phyloP scores from a whole-genome alignment of 2,797 vertebrate species.

The Trematomus bernacchii region DNA sequence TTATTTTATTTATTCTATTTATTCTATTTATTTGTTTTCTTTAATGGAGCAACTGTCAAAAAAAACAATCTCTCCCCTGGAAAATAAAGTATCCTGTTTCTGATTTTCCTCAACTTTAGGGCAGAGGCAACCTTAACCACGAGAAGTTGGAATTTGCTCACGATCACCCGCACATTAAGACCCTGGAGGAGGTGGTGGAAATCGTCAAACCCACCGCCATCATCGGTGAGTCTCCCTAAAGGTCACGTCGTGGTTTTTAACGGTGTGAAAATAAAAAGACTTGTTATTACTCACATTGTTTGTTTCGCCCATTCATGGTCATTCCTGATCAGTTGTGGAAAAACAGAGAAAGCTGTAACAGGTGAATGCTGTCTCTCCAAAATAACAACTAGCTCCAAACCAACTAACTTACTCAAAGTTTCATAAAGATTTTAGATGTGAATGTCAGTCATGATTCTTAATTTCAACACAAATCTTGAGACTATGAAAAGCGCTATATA shows the following conservation, averaged over 20 bases:
- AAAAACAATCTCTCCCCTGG: too few relatives aligned
- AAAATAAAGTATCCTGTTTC: too few relatives aligned
- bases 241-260: background rate
- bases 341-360: slow-evolving; percentile 59
- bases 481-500: too few relatives aligned
- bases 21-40: too few relatives aligned
- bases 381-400: slow-evolving; percentile 39
- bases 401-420: slow-evolving; percentile 20
- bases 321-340: slow-evolving; percentile 56
- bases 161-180: slow-evolving; percentile 90
- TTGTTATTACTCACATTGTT: slow-evolving; percentile 31
- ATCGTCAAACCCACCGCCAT: slow-evolving; percentile 94
- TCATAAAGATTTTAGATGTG: background rate
- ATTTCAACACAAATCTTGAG: too few relatives aligned
- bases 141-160: slow-evolving; percentile 96
- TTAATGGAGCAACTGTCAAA: too few relatives aligned
- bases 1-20: too few relatives aligned
- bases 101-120: slow-evolving; percentile 70
- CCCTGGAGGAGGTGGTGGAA: slow-evolving; percentile 93
- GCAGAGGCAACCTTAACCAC: slow-evolving; percentile 92
- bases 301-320: slow-evolving; percentile 43
- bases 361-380: slow-evolving; percentile 49
- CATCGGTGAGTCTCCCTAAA: slow-evolving; percentile 87
- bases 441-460: too few relatives aligned
- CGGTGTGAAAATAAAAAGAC: background rate